These are phyloP conservation scores for Halichoeres trimaculatus DNA, from an alignment of 2,113 vertebrate genomes.

Conservation along the genomic window DNA sequence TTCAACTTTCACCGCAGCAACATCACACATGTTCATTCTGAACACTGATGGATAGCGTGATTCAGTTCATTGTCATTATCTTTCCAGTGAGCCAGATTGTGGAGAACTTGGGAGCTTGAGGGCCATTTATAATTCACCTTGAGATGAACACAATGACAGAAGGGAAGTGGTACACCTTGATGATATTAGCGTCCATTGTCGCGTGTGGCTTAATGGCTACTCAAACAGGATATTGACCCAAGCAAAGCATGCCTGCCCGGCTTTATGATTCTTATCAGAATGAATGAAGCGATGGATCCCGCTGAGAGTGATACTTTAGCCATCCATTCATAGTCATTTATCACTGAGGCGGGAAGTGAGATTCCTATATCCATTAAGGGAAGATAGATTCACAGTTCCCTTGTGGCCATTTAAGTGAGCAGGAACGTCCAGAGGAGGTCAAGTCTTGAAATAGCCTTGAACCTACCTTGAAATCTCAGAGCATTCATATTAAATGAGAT, in stretches of 20 bases:
- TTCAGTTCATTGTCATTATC: slow-evolving; percentile 56
- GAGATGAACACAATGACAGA: slow-evolving; percentile 74
- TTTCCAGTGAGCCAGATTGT: slow-evolving; percentile 32
- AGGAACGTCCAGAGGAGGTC: slow-evolving; percentile 71
- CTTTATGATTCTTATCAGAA: slow-evolving; percentile 83
- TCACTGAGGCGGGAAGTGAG: slow-evolving; percentile 74
- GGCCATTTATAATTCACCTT: slow-evolving; percentile 80
- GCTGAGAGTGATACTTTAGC: slow-evolving; percentile 77
- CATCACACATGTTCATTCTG: slow-evolving; percentile 53
- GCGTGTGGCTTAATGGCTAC: slow-evolving; percentile 73
- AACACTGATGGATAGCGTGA: slow-evolving; percentile 66
- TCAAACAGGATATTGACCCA: slow-evolving; percentile 80
- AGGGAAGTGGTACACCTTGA: slow-evolving; percentile 64
- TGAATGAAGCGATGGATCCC: slow-evolving; percentile 66
- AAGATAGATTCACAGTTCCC: slow-evolving; percentile 80
- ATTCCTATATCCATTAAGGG: slow-evolving; percentile 80
- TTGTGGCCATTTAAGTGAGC: slow-evolving; percentile 73
- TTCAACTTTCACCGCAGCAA: slow-evolving; percentile 38
- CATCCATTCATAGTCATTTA: slow-evolving; percentile 72
- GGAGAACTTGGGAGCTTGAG: slow-evolving; percentile 41
- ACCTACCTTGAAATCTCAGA: slow-evolving; percentile 76
- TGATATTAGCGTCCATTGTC: slow-evolving; percentile 77
- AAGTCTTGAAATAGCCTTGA: slow-evolving; percentile 77
- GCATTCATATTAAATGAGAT: slow-evolving; percentile 47
- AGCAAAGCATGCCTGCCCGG: slow-evolving; percentile 68